Evolutionary conservation across 2,888 invertebrate species (phyloP).

Genomic region (Leptinotarsa haldemani): DNA sequence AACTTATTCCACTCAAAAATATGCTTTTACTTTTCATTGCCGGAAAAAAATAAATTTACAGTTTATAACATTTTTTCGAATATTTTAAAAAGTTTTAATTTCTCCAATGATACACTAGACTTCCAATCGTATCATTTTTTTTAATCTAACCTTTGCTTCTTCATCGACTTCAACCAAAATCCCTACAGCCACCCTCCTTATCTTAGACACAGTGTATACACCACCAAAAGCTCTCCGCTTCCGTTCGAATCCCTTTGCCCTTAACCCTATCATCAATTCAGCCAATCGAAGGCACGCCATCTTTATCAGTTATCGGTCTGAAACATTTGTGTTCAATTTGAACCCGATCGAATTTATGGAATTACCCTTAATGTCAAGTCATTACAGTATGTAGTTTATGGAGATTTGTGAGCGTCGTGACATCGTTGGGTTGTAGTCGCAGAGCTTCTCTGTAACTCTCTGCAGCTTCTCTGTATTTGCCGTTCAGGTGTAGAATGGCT

Average conservation of each 20-base stretch:
- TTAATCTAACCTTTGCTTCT: too few relatives aligned
- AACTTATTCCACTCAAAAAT: too few relatives aligned
- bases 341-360: background rate
- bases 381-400: constrained; percentile 75
- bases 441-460: constrained; percentile 87
- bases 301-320: constrained; percentile 40
- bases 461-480: constrained; percentile 89
- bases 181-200: too few relatives aligned
- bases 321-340: constrained; percentile 28
- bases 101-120: too few relatives aligned
- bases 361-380: constrained; percentile 66
- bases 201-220: too few relatives aligned
- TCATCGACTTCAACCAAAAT: too few relatives aligned
- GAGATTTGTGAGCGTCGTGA: constrained; percentile 89
- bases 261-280: constrained; percentile 20
- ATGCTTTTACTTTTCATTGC: too few relatives aligned
- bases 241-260: background rate
- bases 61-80: too few relatives aligned
- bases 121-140: too few relatives aligned
- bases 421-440: constrained; percentile 87
- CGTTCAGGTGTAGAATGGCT: constrained; percentile 93
- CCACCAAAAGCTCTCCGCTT: background rate
- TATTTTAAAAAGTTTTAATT: too few relatives aligned
- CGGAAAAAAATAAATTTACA: too few relatives aligned
- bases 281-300: constrained; percentile 46